These are phyloP conservation scores for Macaca fascicularis DNA, from an alignment of 2,113 vertebrate species.

Conservation along the genomic window DNA sequence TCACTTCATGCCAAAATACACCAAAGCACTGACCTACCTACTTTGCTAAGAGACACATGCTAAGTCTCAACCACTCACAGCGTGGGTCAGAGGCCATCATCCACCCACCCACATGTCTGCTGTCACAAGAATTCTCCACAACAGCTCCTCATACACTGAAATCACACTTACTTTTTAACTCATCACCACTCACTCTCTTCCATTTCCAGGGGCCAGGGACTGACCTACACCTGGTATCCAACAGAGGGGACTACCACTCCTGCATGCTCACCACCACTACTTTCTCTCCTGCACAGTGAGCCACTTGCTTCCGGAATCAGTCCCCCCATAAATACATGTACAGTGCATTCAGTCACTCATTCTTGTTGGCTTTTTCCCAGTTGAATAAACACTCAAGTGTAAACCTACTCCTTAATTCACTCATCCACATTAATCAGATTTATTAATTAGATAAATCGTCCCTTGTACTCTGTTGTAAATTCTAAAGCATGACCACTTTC, in stretches of 20 bases:
- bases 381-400: slow-evolving; percentile 47
- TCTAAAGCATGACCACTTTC: background rate
- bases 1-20: background rate
- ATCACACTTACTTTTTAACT: background rate
- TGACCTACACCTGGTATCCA: no score
- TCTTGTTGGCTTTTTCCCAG: slow-evolving; percentile 65
- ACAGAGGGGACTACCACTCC: background rate
- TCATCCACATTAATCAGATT: background rate
- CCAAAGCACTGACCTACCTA: background rate
- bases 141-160: background rate
- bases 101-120: background rate
- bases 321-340: background rate
- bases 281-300: slow-evolving; percentile 35
- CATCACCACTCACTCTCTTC: background rate
- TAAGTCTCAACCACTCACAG: background rate
- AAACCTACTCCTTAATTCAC: slow-evolving; percentile 48
- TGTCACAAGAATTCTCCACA: background rate
- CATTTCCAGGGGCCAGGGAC: background rate
- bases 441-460: background rate
- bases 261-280: background rate
- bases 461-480: background rate
- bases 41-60: background rate
- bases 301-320: slow-evolving; percentile 53
- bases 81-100: background rate
- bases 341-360: slow-evolving; percentile 8